Evolutionary conservation across 2,797 vertebrate genomes (phyloP), one percentile per base, ranked within the genome.

Genomic region (Takifugu rubripes): DNA sequence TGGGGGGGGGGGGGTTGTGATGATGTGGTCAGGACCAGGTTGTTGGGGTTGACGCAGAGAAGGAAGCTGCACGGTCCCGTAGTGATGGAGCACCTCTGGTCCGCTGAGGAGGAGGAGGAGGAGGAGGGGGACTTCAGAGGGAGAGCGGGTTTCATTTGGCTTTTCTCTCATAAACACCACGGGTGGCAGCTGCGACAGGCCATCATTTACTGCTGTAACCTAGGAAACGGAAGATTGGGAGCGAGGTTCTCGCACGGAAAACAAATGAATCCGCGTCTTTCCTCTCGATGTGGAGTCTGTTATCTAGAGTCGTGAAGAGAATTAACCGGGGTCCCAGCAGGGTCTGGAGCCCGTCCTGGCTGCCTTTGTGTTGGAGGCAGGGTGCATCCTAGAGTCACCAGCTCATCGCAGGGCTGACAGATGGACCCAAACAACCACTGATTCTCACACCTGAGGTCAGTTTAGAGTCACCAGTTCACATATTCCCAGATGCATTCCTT

Each of bases 51-150:
- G 53, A 14, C 49, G 10, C 56, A 51, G 27, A 60, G 68, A 59
- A 46, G 40, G 51, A 66, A 57, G 61, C 27, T 55, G 48, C 21
- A 33, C 46, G 9, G 2, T n/a, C 26, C 15, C 10, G n/a, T 48
- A n/a, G 26, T 56, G 60, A 58, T 70, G 49, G 64, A 70, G 56
- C 50, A 64, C 49, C 68, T 61, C 0, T 52, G 66, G 75, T 71
- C 68, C 73, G 70, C 72, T 59, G 65, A 74, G 79, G 74, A 78
- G 80, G 68, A 67, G 73, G 66, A 60, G 63, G 54, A 68, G 67
- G 62, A 59, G 54, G 54, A 75, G 17, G 17, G 17, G 17, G 74
- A 49, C 67, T 67, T 70, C 57, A 71, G 60, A 56, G 64, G 64
- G 57, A 82, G 74, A 68, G 61, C 61, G 58, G 55, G 61, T 51